Conservation (phyloP, 2,797 vertebrate genomes). For the Cygnus olor region DNA sequence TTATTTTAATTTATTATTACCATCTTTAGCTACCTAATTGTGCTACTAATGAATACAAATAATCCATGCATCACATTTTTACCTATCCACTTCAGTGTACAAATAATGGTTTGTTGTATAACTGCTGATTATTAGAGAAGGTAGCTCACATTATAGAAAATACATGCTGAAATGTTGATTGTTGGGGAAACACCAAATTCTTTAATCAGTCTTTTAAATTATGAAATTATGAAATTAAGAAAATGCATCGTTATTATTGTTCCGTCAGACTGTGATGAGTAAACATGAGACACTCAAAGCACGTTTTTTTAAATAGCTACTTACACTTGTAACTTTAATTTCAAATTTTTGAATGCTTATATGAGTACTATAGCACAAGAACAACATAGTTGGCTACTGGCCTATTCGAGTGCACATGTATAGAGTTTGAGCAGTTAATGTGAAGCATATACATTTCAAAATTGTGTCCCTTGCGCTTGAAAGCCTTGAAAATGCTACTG, state of each 20-base stretch:
- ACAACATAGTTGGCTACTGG: slow-evolving; percentile 14
- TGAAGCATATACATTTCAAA: slow-evolving; percentile 62
- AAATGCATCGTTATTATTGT: background rate
- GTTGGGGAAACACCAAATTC: background rate
- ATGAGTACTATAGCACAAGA: background rate
- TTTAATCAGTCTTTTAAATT: background rate
- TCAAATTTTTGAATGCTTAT: background rate
- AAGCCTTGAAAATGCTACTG: slow-evolving; percentile 58
- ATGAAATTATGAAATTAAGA: background rate
- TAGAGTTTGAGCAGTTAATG: slow-evolving; percentile 26
- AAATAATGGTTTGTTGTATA: slow-evolving; percentile 50
- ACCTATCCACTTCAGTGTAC: slow-evolving; percentile 30
- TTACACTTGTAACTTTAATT: slow-evolving; percentile 11
- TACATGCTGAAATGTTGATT: background rate
- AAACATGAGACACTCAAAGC: background rate
- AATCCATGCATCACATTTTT: slow-evolving; percentile 49
- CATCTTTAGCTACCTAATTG: slow-evolving; percentile 60
- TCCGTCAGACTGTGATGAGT: background rate
- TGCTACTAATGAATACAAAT: slow-evolving; percentile 61
- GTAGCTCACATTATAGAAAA: slow-evolving; percentile 7
- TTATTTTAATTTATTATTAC: slow-evolving; percentile 55
- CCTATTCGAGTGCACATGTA: slow-evolving; percentile 13
- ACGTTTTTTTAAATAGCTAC: background rate
- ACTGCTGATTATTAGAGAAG: slow-evolving; percentile 1
- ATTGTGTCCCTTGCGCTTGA: slow-evolving; percentile 54